Conservation (phyloP, 2,113 vertebrate species). For the Microtus pennsylvanicus region DNA sequence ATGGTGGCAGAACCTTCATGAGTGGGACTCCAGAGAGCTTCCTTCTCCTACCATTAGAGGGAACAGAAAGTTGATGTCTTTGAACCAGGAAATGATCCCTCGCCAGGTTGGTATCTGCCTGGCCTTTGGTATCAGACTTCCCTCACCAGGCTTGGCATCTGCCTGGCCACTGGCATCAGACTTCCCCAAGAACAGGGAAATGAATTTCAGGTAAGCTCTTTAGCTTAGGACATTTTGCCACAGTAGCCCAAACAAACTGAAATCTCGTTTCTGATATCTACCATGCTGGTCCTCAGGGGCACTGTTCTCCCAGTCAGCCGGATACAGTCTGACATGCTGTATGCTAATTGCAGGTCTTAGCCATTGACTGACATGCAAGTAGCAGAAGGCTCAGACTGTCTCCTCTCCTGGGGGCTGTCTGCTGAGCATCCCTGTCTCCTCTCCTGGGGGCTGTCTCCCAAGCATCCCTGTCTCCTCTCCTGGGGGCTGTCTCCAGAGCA, state of each 20-base stretch:
- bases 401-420: neutral
- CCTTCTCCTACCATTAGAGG: neutral
- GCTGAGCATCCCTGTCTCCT: neutral
- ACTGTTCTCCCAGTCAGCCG: neutral
- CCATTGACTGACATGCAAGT: neutral
- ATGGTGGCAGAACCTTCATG: neutral
- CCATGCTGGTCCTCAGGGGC: neutral
- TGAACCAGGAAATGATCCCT: neutral
- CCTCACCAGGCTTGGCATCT: neutral
- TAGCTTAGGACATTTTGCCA: neutral
- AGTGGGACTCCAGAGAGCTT: neutral
- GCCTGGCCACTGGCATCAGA: neutral
- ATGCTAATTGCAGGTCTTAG: neutral
- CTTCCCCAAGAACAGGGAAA: neutral
- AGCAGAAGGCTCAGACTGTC: neutral
- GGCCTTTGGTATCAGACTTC: neutral
- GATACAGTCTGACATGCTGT: neutral
- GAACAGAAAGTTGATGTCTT: neutral
- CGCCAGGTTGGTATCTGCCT: no score
- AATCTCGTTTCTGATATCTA: neutral
- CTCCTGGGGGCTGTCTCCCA: neutral
- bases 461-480: no score
- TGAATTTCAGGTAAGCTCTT: neutral
- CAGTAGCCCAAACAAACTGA: neutral
- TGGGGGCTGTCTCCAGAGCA: no score